Evolutionary conservation across 2,888 invertebrate genomes (phyloP).

Genomic region (Dione juno): DNA sequence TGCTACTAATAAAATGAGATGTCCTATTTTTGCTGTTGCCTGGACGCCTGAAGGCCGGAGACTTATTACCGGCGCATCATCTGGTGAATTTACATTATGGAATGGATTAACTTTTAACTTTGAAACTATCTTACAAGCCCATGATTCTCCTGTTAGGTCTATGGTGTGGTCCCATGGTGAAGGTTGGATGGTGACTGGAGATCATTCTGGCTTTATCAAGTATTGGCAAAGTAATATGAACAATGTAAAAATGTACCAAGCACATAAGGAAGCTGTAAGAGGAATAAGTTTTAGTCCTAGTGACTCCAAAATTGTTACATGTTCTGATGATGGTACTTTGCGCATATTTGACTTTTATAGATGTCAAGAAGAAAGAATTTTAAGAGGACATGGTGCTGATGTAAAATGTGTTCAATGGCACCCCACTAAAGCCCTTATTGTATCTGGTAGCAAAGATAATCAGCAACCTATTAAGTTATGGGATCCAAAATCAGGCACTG

Average conservation of each 20-base stretch:
- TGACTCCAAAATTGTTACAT: conserved; percentile 99
- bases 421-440: conserved; percentile 97
- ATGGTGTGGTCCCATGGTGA: conserved; percentile 99
- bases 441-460: conserved; percentile 99
- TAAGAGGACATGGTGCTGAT: conserved; percentile 98
- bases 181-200: conserved; percentile 99
- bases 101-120: conserved; percentile 99
- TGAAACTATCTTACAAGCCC: conserved; percentile 99
- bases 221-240: conserved; percentile 99
- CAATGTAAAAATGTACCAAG: conserved; percentile 99
- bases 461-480: conserved; percentile 99
- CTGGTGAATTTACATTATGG: conserved; percentile 99
- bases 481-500: conserved; percentile 98
- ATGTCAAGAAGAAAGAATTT: conserved; percentile 97
- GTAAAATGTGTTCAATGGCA: conserved; percentile 99
- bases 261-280: conserved; percentile 99
- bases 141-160: conserved; percentile 98
- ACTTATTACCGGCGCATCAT: conserved; percentile 98
- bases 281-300: conserved; percentile 99
- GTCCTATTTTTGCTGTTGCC: conserved; percentile 99
- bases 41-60: conserved; percentile 99
- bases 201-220: conserved; percentile 99
- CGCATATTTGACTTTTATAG: conserved; percentile 99
- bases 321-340: conserved; percentile 99
- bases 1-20: conserved; percentile 99